Conservation (phyloP, 2,888 invertebrate genomes). For the Ernsta delagoae region DNA sequence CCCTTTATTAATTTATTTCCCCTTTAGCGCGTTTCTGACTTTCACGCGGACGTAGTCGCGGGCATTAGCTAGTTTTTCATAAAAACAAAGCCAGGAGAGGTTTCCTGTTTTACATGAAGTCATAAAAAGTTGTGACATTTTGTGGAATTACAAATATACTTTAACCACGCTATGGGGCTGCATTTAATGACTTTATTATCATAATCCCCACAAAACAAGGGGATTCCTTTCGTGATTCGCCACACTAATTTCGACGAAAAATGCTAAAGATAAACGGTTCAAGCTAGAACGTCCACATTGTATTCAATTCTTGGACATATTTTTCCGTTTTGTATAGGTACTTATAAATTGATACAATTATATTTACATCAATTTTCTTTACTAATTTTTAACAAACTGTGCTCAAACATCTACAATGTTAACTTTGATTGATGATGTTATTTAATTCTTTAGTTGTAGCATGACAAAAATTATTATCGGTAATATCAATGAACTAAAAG, state of each 20-base stretch:
- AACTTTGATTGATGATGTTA: not conserved
- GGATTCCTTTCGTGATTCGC: slow-evolving; percentile 46
- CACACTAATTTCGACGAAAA: slow-evolving; percentile 59
- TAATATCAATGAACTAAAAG: not conserved
- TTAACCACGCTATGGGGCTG: slow-evolving; percentile 68
- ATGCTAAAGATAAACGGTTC: slow-evolving; percentile 40
- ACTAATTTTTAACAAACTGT: no score
- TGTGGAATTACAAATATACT: slow-evolving; percentile 48
- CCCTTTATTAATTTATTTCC: no score
- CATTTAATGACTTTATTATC: slow-evolving; percentile 67
- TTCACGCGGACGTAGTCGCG: no score
- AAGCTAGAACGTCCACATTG: not conserved
- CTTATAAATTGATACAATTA: no score
- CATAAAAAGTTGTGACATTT: slow-evolving; percentile 7
- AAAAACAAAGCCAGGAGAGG: no score
- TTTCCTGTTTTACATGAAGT: not conserved
- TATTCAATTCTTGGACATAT: not conserved
- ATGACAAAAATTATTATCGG: not conserved
- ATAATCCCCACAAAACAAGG: slow-evolving; percentile 67
- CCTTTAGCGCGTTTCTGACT: no score
- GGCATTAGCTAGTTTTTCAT: no score
- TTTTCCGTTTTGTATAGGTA: not conserved
- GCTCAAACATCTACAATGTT: not conserved
- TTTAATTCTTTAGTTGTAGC: not conserved
- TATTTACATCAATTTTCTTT: no score